Conservation (phyloP, 2,888 invertebrate genomes). For the Poecilus cupreus region DNA sequence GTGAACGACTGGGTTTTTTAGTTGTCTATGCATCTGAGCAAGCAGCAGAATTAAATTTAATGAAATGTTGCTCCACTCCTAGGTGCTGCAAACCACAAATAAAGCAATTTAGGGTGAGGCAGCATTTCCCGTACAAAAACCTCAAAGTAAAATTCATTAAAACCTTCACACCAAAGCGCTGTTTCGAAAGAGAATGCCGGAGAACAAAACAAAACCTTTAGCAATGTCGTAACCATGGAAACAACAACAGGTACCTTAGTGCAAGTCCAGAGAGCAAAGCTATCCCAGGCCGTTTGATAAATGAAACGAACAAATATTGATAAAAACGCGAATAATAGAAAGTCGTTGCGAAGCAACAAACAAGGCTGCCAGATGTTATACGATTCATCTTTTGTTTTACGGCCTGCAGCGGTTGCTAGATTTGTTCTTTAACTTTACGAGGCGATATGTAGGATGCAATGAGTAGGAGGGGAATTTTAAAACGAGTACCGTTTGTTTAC, state of each 20-base stretch:
- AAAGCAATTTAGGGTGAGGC: not conserved
- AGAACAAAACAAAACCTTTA: conserved; percentile 18
- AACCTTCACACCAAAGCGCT: conserved; percentile 11
- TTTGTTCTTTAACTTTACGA: conserved; percentile 27
- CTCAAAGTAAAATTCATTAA: not conserved
- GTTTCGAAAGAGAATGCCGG: conserved; percentile 45
- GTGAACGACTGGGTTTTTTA: too few relatives aligned
- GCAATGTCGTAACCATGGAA: conserved; percentile 18
- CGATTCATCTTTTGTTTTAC: conserved; percentile 49
- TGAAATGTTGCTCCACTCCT: too few relatives aligned
- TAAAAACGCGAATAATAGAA: conserved; percentile 47
- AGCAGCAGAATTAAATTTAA: too few relatives aligned
- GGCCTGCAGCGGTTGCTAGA: conserved; percentile 39
- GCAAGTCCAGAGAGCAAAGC: conserved; percentile 30
- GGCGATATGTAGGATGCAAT: conserved; percentile 17
- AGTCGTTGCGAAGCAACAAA: conserved; percentile 19
- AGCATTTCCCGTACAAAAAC: not conserved
- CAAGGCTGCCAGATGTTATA: conserved; percentile 32
- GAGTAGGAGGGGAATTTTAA: conserved; percentile 12
- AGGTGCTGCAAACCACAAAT: not conserved
- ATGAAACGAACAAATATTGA: conserved; percentile 38
- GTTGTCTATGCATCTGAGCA: too few relatives aligned
- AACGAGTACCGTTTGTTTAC: conserved; percentile 37
- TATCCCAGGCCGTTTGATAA: conserved; percentile 33
- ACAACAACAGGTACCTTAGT: conserved; percentile 11